Evolutionary conservation across 2,797 vertebrate species (phyloP).

Genomic region (Chrysocyon brachyurus): DNA sequence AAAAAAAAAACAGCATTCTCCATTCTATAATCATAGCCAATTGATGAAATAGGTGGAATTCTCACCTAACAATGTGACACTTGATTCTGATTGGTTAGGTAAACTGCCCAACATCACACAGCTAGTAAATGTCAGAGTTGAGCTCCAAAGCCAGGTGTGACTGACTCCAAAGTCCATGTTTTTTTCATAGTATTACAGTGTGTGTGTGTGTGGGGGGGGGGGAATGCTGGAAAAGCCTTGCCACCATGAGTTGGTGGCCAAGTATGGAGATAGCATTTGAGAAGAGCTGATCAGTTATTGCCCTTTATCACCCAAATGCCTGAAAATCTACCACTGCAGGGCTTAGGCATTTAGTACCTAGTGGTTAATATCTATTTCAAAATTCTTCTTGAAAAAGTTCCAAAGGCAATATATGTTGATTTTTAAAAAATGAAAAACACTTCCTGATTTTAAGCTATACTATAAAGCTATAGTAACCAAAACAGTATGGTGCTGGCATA

Average conservation of each 20-base stretch:
- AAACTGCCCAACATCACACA: neutral
- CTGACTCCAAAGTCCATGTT: neutral
- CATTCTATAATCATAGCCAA: neutral
- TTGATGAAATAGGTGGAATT: neutral
- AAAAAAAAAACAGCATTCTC: neutral
- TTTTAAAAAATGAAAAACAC: neutral
- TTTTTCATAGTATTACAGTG: neutral
- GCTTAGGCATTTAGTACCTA: neutral
- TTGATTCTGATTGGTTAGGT: neutral
- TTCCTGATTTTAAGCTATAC: neutral
- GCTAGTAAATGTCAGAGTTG: neutral
- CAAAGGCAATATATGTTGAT: neutral
- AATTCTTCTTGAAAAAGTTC: constrained; percentile 45
- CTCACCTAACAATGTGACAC: neutral
- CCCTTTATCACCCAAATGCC: neutral
- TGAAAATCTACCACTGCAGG: neutral
- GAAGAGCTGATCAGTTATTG: neutral
- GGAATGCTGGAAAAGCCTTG: neutral
- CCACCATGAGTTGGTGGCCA: neutral
- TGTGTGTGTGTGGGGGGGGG: no score
- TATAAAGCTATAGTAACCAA: neutral
- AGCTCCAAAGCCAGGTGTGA: neutral
- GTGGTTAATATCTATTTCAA: neutral
- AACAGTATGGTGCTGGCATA: neutral
- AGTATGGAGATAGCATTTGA: neutral